Percentiles rank a stretch among this genome's conserved stretches.
phyloP scores from a whole-genome alignment of 2,797 vertebrate species.

The Odontamblyopus lacepedii region DNA sequence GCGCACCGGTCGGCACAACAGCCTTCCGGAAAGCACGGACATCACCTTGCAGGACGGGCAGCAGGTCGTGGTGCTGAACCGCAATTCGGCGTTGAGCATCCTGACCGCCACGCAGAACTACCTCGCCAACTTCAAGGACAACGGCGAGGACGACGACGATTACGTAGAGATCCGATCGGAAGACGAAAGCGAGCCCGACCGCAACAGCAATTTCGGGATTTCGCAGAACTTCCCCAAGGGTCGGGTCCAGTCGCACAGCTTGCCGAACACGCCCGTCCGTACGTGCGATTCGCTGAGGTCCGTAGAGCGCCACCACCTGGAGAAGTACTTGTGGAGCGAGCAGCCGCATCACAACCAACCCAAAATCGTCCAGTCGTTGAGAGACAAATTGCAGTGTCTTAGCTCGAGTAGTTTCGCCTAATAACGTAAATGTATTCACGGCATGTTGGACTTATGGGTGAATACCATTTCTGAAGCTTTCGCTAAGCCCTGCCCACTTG shows the following conservation, averaged over 20 bases:
- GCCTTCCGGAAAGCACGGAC: constrained; percentile 81
- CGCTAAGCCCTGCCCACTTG: background rate
- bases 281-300: constrained; percentile 69
- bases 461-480: background rate
- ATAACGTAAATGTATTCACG: constrained; percentile 48
- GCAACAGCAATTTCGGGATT: constrained; percentile 6
- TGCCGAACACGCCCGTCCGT: constrained; percentile 73
- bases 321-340: constrained; percentile 91
- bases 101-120: constrained; percentile 92
- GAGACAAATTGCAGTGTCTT: constrained; percentile 97
- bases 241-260: constrained; percentile 64
- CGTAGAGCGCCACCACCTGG: constrained; percentile 81
- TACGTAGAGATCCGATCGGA: constrained; percentile 98
- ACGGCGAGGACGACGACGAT: constrained; percentile 90
- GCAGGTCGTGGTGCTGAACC: constrained; percentile 89
- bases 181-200: constrained; percentile 80
- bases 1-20: constrained; percentile 72
- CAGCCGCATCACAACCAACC: constrained; percentile 84
- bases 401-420: constrained; percentile 96
- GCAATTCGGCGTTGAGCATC: constrained; percentile 79
- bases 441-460: constrained; percentile 27
- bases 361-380: constrained; percentile 93
- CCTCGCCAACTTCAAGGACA: constrained; percentile 94
- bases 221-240: constrained; percentile 37
- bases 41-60: constrained; percentile 92